These are phyloP conservation scores for Alauda arvensis DNA, from an alignment of 2,797 vertebrate species.

Conservation along the genomic window DNA sequence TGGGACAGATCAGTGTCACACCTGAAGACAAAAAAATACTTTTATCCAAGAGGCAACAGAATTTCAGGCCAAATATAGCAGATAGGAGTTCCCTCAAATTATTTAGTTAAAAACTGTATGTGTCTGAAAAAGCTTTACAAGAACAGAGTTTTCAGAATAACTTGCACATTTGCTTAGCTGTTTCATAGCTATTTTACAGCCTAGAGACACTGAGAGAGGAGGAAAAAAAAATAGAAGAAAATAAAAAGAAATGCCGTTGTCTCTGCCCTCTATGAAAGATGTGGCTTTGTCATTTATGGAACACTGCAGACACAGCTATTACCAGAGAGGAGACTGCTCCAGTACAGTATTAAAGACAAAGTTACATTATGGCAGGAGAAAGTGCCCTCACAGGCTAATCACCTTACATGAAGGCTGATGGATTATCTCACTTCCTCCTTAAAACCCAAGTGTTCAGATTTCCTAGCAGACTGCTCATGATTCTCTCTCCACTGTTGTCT, in stretches of 20 bases:
- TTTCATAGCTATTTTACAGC: constrained; percentile 12
- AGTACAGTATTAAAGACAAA: neutral
- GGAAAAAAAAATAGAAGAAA: neutral
- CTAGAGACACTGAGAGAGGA: neutral
- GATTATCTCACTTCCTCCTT: neutral
- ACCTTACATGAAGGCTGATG: neutral
- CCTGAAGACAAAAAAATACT: constrained; percentile 11
- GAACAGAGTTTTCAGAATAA: constrained; percentile 2
- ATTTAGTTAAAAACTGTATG: neutral
- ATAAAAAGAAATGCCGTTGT: neutral
- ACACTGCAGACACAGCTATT: neutral
- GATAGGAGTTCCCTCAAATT: neutral
- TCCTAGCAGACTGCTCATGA: neutral
- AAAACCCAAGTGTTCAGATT: neutral
- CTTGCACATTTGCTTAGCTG: neutral
- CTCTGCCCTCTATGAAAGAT: neutral
- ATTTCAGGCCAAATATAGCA: constrained; percentile 14
- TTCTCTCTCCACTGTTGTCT: neutral
- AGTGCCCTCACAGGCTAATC: neutral
- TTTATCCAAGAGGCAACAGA: constrained; percentile 23
- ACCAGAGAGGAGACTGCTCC: neutral
- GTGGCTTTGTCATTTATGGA: neutral
- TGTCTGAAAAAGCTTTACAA: constrained; percentile 21
- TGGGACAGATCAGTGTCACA: constrained; percentile 2
- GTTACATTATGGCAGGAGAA: neutral